phyloP scores from a whole-genome alignment of 2,797 vertebrate species.

The Falco columbarius region DNA sequence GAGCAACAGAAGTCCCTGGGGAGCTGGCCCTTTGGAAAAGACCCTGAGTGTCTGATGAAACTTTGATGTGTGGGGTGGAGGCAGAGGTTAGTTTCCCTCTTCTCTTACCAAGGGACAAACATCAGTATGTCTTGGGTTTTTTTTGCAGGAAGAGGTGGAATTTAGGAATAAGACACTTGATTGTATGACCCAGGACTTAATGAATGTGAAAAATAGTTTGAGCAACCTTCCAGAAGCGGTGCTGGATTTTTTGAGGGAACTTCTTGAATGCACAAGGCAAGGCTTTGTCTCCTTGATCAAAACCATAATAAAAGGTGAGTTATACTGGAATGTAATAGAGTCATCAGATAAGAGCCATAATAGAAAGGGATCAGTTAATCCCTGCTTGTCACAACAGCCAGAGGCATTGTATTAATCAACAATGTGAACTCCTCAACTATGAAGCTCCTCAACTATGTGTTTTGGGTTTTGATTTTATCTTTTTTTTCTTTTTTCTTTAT shows the following conservation, averaged over 20 bases:
- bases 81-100: background rate
- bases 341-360: background rate
- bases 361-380: background rate
- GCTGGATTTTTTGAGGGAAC: background rate
- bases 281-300: background rate
- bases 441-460: background rate
- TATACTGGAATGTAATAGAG: background rate
- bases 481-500: background rate
- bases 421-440: background rate
- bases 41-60: background rate
- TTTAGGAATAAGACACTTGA: background rate
- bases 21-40: background rate
- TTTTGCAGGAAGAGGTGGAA: background rate
- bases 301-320: background rate
- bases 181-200: background rate
- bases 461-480: background rate
- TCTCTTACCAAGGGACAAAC: background rate
- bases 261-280: background rate
- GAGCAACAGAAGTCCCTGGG: background rate
- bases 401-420: background rate
- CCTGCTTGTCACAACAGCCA: background rate
- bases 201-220: background rate
- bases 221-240: background rate
- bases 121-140: background rate
- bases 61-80: background rate